These are phyloP conservation scores for Phaenicophaeus curvirostris DNA, from an alignment of 2,797 vertebrate genomes.

Conservation along the genomic window DNA sequence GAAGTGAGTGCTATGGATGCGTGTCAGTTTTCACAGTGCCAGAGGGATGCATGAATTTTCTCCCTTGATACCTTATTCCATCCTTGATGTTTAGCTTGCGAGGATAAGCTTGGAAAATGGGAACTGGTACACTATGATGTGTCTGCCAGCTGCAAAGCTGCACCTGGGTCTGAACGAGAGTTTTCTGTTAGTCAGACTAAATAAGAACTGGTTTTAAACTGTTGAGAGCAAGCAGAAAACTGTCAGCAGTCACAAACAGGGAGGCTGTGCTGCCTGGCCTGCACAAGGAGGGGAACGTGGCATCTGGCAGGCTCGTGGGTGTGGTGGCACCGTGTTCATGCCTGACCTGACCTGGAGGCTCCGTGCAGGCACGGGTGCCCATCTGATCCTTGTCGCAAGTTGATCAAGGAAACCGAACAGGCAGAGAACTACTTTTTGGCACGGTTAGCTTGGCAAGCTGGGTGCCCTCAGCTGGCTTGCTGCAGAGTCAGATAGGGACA, in stretches of 20 bases:
- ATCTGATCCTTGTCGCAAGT: rapidly evolving
- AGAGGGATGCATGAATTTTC: not conserved
- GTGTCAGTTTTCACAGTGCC: not conserved
- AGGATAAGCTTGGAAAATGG: not conserved
- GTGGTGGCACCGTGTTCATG: not conserved
- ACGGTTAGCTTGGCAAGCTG: not conserved
- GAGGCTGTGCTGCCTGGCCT: not conserved
- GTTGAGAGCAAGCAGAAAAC: slow-evolving; percentile 63
- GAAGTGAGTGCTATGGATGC: not conserved
- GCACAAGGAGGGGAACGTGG: slow-evolving; percentile 24
- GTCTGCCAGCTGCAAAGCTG: not conserved
- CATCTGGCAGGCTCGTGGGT: not conserved
- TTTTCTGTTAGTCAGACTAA: not conserved
- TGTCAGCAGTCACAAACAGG: slow-evolving; percentile 51
- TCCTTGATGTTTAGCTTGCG: not conserved
- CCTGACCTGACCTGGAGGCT: not conserved
- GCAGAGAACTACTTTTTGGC: not conserved
- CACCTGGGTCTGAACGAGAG: not conserved
- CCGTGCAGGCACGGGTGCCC: rapidly evolving
- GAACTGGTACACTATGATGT: not conserved
- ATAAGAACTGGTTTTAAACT: not conserved
- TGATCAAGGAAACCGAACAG: not conserved
- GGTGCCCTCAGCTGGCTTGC: rapidly evolving
- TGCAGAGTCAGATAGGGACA: not conserved
- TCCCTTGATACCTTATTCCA: not conserved